phyloP scores from a whole-genome alignment of 92 coral and sea anemone species.

The Porites divaricata region DNA sequence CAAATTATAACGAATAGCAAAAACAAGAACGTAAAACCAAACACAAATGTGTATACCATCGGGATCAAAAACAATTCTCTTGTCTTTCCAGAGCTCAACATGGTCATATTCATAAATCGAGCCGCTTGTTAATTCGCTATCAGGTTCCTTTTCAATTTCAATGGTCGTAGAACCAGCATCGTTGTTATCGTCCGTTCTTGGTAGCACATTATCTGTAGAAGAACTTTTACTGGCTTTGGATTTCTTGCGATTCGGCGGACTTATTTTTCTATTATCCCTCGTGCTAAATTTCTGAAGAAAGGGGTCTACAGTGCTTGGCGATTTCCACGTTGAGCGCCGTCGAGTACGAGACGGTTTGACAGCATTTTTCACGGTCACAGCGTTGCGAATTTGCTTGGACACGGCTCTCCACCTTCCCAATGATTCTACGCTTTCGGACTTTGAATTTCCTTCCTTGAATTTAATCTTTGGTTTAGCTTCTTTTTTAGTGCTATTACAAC shows the following conservation, averaged over 20 bases:
- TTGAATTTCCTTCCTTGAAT: conserved; percentile 6
- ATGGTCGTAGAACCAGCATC: conserved; percentile 14
- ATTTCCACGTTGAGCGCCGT: conserved; percentile 68
- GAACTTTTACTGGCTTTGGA: conserved; percentile 51
- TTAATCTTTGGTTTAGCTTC: neutral
- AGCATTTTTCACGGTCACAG: conserved; percentile 70
- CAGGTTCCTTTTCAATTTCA: conserved; percentile 59
- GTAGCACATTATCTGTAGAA: conserved; percentile 9
- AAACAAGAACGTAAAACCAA: conserved; percentile 87
- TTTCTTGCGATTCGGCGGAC: conserved; percentile 68
- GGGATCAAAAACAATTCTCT: conserved; percentile 75
- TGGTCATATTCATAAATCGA: conserved; percentile 56
- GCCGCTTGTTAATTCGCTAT: conserved; percentile 60
- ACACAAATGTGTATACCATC: conserved; percentile 81
- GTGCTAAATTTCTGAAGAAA: conserved; percentile 98
- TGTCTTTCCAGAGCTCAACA: conserved; percentile 37
- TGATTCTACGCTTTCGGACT: conserved; percentile 29
- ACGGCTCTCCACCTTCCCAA: conserved; percentile 63
- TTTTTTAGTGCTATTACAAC: neutral
- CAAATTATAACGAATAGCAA: conserved; percentile 89
- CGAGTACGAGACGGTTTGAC: conserved; percentile 74
- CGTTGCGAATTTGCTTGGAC: conserved; percentile 74
- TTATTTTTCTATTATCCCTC: conserved; percentile 76
- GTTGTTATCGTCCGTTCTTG: neutral
- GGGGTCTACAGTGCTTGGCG: conserved; percentile 85